These are phyloP conservation scores for Petrolisthes manimaculis DNA, from an alignment of 2,888 invertebrate species.

Conservation along the genomic window DNA sequence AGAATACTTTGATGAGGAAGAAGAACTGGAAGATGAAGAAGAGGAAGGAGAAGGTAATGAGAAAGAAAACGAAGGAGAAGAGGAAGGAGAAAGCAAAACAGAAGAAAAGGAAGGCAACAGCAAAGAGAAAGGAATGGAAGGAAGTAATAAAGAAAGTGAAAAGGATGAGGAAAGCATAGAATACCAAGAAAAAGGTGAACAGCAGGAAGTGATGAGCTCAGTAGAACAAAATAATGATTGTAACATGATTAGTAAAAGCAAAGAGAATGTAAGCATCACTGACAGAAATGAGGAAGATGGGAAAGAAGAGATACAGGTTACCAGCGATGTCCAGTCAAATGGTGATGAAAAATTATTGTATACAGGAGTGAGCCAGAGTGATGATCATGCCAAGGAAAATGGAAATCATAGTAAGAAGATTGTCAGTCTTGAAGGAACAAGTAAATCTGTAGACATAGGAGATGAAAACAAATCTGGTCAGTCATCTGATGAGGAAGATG, in stretches of 20 bases:
- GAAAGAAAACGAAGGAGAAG: neutral
- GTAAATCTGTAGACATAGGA: neutral
- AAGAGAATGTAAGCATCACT: neutral
- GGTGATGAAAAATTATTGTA: neutral
- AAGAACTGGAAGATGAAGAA: conserved; percentile 2
- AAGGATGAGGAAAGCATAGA: neutral
- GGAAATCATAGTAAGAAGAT: neutral
- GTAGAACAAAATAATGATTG: neutral
- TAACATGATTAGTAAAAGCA: neutral
- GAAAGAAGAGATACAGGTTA: neutral
- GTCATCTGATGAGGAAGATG: conserved; percentile 15
- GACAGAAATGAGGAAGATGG: neutral
- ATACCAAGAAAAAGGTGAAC: neutral
- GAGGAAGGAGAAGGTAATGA: conserved; percentile 16
- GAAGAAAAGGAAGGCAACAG: conserved; percentile 16
- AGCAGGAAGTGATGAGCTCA: neutral
- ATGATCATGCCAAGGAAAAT: neutral
- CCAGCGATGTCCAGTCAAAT: neutral
- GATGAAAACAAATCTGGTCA: neutral
- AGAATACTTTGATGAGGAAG: conserved; percentile 37
- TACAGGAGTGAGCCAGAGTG: neutral
- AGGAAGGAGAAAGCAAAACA: neutral
- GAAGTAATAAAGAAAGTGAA: neutral
- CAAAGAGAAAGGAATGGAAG: neutral
- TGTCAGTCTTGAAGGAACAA: neutral